phyloP scores from a whole-genome alignment of 1,140 invertebrate species.

The Apolygus lucorum region DNA sequence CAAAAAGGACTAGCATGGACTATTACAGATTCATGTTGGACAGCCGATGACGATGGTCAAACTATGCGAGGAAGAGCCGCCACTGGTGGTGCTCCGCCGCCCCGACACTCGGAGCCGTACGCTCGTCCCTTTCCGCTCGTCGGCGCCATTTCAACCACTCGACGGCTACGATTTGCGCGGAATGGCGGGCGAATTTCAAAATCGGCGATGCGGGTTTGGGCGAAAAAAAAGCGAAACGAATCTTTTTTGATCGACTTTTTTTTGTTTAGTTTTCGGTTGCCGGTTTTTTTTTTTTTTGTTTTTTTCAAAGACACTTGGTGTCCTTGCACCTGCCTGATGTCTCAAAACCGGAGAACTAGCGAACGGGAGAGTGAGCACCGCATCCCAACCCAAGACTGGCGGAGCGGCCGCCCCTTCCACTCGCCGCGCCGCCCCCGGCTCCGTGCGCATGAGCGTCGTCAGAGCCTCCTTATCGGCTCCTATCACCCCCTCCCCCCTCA shows the following conservation, averaged over 20 bases:
- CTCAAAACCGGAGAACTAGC: background rate
- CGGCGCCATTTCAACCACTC: background rate
- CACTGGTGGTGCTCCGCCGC: background rate
- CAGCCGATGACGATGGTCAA: slow-evolving; percentile 2
- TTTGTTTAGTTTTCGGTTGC: background rate
- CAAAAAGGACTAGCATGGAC: slow-evolving; percentile 29
- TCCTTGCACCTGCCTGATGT: background rate
- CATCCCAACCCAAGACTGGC: slow-evolving; percentile 7
- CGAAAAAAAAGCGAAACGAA: too few species aligned
- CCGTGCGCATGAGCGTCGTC: background rate
- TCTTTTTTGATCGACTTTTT: background rate
- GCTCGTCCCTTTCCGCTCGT: background rate
- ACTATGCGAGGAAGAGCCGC: background rate
- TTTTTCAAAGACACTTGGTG: slow-evolving; percentile 1
- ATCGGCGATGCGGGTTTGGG: background rate
- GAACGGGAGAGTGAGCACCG: background rate
- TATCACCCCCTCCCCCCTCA: background rate
- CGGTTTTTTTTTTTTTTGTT: background rate
- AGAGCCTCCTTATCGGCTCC: slow-evolving; percentile 8
- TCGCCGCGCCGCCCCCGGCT: background rate
- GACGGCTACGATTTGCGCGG: background rate
- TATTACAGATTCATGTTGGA: slow-evolving; percentile 19
- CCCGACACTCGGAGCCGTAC: background rate
- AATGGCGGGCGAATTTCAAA: background rate
- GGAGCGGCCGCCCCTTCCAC: background rate